These are phyloP conservation scores for Molossus alvarezi DNA, from an alignment of 2,797 vertebrate genomes.

Conservation along the genomic window DNA sequence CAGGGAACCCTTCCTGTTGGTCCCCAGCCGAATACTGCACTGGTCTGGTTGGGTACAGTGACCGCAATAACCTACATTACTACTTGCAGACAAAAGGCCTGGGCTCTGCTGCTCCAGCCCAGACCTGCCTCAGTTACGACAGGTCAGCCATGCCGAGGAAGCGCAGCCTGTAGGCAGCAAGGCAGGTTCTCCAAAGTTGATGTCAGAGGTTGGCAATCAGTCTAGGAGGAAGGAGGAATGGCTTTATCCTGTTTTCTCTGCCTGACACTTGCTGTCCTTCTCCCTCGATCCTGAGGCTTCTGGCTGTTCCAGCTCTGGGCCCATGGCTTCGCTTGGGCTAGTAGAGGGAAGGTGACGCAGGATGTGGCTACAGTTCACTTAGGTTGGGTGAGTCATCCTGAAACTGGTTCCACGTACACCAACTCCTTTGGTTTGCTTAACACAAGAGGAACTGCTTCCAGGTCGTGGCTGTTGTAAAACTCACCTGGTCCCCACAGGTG, in stretches of 20 bases:
- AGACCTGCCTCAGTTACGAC: not conserved
- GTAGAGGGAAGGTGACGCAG: conserved; percentile 55
- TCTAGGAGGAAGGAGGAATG: conserved; percentile 58
- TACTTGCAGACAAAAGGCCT: conserved; percentile 2
- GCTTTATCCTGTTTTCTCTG: conserved; percentile 78
- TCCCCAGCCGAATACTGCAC: not conserved
- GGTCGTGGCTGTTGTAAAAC: conserved; percentile 52
- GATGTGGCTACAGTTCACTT: conserved; percentile 47
- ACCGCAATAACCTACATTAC: not conserved
- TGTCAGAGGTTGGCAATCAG: not conserved
- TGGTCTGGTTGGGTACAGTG: not conserved
- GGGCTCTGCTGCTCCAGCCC: not conserved
- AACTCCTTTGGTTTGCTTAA: conserved; percentile 75
- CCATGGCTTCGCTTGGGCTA: not conserved
- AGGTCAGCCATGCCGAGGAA: conserved; percentile 6
- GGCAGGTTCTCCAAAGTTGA: not conserved
- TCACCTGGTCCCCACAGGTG: conserved; percentile 56
- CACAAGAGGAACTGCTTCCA: conserved; percentile 60
- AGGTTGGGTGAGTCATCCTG: conserved; percentile 30
- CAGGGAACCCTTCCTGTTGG: not conserved
- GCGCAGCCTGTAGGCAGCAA: not conserved
- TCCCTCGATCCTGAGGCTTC: conserved; percentile 32
- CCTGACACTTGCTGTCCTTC: conserved; percentile 47
- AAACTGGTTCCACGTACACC: conserved; percentile 60
- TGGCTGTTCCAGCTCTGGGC: not conserved